Percentiles rank a stretch among this genome's conserved stretches.
Evolutionary conservation across 2,797 vertebrate species (phyloP).

Genomic region (Eremophila alpestris): DNA sequence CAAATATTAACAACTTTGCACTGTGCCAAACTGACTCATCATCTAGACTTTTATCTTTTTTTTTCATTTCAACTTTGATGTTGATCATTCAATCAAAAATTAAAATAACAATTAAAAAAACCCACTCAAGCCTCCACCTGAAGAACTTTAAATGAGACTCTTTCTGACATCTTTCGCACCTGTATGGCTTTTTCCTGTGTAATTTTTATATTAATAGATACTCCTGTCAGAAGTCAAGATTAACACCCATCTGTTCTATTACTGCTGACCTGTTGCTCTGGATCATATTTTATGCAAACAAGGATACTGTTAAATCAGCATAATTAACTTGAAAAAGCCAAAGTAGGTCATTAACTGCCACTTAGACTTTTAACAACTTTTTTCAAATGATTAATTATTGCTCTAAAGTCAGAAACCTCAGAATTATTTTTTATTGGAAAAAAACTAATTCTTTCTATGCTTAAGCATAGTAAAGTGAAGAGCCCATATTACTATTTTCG

Average conservation of each 20-base stretch:
- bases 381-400: conserved; percentile 16
- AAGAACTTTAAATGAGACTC: conserved; percentile 20
- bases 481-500: not conserved
- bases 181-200: not conserved
- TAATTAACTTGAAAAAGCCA: conserved; percentile 46
- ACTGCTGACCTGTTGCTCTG: conserved; percentile 46
- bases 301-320: conserved; percentile 44
- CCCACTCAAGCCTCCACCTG: not conserved
- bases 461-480: not conserved
- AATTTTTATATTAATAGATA: conserved; percentile 2
- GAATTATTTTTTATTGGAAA: conserved; percentile 1
- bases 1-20: conserved; percentile 82
- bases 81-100: conserved; percentile 73
- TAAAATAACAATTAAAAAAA: conserved; percentile 26
- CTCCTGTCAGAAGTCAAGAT: conserved; percentile 22
- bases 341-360: conserved; percentile 41
- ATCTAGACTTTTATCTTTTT: conserved; percentile 71
- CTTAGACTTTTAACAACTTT: conserved; percentile 29
- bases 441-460: not conserved
- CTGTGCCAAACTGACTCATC: conserved; percentile 73
- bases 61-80: conserved; percentile 41
- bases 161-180: not conserved
- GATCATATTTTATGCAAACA: conserved; percentile 53
- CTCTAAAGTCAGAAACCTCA: conserved; percentile 9
- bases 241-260: conserved; percentile 38